Conservation (phyloP, 2,797 vertebrate species). For the Acipenser ruthenus region DNA sequence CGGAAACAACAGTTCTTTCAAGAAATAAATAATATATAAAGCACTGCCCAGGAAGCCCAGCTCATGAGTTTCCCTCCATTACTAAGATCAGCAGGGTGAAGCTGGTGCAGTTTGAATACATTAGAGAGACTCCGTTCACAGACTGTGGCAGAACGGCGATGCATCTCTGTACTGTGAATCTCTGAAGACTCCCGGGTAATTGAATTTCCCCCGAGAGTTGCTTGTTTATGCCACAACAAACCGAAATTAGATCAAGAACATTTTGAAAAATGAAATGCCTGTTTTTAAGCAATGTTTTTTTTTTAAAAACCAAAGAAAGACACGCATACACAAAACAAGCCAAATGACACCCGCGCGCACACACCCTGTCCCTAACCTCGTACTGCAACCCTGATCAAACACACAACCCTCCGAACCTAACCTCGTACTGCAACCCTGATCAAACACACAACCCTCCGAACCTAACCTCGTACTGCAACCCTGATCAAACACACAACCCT, state of each 20-base stretch:
- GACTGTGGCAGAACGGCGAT: conserved; percentile 23
- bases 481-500: too few species aligned
- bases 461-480: too few species aligned
- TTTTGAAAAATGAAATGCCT: too few species aligned
- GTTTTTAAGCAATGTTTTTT: too few species aligned
- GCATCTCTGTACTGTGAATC: conserved; percentile 46
- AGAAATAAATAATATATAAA: conserved; percentile 23
- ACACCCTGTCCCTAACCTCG: too few species aligned
- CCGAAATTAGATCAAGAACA: conserved; percentile 53
- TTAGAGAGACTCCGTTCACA: conserved; percentile 40
- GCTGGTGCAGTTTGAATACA: conserved; percentile 50
- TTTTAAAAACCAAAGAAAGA: not conserved
- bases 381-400: too few species aligned
- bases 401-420: not conserved
- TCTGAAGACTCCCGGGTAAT: conserved; percentile 51
- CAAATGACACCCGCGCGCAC: conserved; percentile 42
- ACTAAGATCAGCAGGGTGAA: conserved; percentile 47
- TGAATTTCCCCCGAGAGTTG: conserved; percentile 47
- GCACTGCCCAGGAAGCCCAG: conserved; percentile 36
- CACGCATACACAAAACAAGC: conserved; percentile 22
- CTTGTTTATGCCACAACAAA: conserved; percentile 59
- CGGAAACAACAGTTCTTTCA: too few species aligned
- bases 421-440: too few species aligned
- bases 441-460: not conserved
- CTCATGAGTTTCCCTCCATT: conserved; percentile 45